Evolutionary conservation across 1,140 invertebrate genomes (phyloP), one percentile per base, ranked within the genome.

Genomic region (Hirudo medicinalis): DNA sequence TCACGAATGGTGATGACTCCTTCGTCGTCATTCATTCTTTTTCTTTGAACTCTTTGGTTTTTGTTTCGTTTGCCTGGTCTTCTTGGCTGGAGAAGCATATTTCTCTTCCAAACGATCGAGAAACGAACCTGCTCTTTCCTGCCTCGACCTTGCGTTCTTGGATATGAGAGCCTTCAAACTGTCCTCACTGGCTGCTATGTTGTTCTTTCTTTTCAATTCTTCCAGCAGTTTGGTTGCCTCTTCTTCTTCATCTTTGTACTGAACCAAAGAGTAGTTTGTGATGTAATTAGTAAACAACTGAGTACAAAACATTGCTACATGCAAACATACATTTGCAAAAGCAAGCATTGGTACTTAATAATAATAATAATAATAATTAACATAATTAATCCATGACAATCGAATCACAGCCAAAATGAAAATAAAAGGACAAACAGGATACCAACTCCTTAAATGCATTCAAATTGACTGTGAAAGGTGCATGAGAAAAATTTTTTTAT

Each of bases 101-200:
- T 84, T 84, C 20, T 78, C 79, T 43, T 81, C 83, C n/a, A 84
- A 74, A 49, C 78, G 70, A 40, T 80, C 78, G 27, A 84, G 77
- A 73, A 84, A 84, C 22, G 75, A 77, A 68, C 81, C 78, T n/a
- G 77, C 75, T 57, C 78, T 73, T 27, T 76, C 75, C 13, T 75
- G 77, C 22, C 83, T 72, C n/a, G 78, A 75, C 68, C 78, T 72
- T 29, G 78, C 77, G 17, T 79, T 75, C 54, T 78, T 76, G 19
- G 76, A 73, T 54, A 85, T 85, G 15, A 83, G 71, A 9, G 77
- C 75, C 60, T 78, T 69, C 13, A 85, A 73, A 4, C 75, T 76
- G 63, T 76, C 76, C 36, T 78, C 76, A n/a, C 36, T 68, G 17
- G 74, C 72, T 32, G 72, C 57, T 25, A 32, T 15, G 22, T 63